Conservation (phyloP, 2,797 vertebrate genomes). For the Peromyscus melanophrys region DNA sequence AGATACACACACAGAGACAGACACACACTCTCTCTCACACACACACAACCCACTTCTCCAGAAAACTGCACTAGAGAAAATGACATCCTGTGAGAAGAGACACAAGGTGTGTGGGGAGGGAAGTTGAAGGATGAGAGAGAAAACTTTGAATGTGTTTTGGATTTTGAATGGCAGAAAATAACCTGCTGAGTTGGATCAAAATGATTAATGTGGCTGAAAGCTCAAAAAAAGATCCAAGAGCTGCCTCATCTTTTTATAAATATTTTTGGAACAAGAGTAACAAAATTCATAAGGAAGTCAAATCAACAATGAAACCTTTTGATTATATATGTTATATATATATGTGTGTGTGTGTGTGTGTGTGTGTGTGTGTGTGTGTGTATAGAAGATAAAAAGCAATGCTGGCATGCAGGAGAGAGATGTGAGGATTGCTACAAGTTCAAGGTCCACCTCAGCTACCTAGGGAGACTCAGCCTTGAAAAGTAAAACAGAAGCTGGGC, state of each 20-base stretch:
- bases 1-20: no score
- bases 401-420: background rate
- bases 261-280: constrained; percentile 38
- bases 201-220: background rate
- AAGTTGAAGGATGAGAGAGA: background rate
- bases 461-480: background rate
- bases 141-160: constrained; percentile 23
- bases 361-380: no score
- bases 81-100: background rate
- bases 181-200: constrained; percentile 49
- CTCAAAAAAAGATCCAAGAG: background rate
- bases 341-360: no score
- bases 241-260: constrained; percentile 25
- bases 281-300: background rate
- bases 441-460: background rate
- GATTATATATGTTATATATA: background rate
- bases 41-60: background rate
- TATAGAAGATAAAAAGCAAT: background rate
- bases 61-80: constrained; percentile 19
- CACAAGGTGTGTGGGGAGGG: background rate
- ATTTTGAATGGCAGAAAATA: constrained; percentile 60
- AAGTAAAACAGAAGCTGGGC: background rate
- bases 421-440: background rate
- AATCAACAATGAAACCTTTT: constrained; percentile 53
- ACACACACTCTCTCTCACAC: background rate